phyloP scores from a whole-genome alignment of 2,797 vertebrate species.

The Enteromius thamalakanensis region DNA sequence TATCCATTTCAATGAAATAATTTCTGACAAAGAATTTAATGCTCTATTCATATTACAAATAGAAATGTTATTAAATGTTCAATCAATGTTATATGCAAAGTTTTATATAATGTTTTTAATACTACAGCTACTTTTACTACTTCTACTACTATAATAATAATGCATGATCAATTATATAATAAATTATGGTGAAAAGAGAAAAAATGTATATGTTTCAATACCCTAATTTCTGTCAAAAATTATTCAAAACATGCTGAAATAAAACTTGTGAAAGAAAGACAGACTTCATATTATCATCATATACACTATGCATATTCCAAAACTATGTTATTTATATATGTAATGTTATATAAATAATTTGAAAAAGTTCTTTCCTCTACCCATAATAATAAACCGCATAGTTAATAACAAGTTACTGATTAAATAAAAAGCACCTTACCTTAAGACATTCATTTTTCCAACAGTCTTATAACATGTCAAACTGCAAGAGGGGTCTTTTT shows the following conservation, averaged over 20 bases:
- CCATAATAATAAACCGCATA: background rate
- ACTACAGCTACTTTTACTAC: background rate
- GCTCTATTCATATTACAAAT: background rate
- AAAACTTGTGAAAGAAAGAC: background rate
- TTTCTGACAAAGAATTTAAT: background rate
- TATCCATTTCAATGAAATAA: background rate
- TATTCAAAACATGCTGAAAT: background rate
- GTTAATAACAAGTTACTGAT: too few species aligned
- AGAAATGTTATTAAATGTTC: background rate
- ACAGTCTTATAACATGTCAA: constrained; percentile 9
- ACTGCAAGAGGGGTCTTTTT: background rate
- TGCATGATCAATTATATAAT: background rate
- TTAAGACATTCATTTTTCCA: constrained; percentile 36
- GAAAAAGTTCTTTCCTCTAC: background rate
- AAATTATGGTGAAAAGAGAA: background rate
- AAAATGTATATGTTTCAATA: background rate
- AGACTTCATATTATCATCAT: background rate
- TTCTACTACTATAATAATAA: background rate
- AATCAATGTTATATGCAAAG: background rate
- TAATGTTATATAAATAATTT: background rate
- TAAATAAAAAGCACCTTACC: constrained; percentile 26
- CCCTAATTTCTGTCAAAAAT: background rate
- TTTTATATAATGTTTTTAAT: background rate
- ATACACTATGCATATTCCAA: background rate
- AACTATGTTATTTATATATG: background rate